phyloP scores from a whole-genome alignment of 2,888 invertebrate genomes.

The Ditula angustiorana region DNA sequence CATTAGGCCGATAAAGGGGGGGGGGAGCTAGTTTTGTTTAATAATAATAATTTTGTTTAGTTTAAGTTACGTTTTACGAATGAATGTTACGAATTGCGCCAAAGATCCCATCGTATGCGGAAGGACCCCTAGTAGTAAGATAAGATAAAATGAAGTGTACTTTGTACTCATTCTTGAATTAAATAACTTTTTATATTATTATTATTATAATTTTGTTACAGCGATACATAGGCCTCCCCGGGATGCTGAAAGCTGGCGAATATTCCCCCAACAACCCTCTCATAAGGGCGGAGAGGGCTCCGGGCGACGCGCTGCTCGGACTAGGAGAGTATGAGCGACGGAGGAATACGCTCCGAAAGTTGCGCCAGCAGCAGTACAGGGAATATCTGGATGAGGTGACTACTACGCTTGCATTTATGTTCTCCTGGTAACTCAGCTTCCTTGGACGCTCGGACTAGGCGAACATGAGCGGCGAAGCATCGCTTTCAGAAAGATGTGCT shows the following conservation, averaged over 20 bases:
- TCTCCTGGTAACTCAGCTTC: neutral
- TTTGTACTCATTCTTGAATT: no score
- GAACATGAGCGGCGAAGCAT: neutral
- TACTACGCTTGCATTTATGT: neutral
- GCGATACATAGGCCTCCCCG: conserved; percentile 77
- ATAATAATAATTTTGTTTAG: no score
- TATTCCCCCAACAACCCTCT: conserved; percentile 87
- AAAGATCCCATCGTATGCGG: no score
- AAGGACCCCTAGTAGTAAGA: no score
- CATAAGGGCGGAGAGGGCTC: conserved; percentile 66
- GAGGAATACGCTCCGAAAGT: conserved; percentile 77
- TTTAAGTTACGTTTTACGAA: no score
- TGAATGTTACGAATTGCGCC: no score
- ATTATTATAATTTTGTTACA: conserved; percentile 49
- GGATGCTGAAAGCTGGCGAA: conserved; percentile 86
- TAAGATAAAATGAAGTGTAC: no score
- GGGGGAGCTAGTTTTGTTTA: no score
- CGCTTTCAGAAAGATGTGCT: neutral
- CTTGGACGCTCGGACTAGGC: no score
- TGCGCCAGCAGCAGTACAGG: conserved; percentile 83
- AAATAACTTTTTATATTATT: no score
- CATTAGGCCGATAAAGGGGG: no score
- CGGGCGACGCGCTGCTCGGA: conserved; percentile 82
- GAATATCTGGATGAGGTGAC: conserved; percentile 84
- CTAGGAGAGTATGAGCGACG: conserved; percentile 86